Evolutionary conservation across 2,113 vertebrate genomes (phyloP).

Genomic region (Aramus guarauna): DNA sequence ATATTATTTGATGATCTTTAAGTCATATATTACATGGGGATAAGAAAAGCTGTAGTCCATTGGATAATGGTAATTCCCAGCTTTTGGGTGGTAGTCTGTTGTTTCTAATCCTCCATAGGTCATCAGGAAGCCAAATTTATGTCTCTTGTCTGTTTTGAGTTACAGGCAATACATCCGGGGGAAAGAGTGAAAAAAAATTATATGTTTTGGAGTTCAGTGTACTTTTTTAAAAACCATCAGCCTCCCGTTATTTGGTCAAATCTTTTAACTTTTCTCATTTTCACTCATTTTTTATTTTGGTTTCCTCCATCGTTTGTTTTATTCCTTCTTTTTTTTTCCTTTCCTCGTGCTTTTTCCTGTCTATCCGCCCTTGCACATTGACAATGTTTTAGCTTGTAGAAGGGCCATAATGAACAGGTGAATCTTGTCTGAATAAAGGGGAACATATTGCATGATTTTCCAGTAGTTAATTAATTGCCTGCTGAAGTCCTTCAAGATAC

Average conservation of each 20-base stretch:
- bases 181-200: not conserved
- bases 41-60: not conserved
- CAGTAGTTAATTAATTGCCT: not conserved
- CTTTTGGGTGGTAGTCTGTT: not conserved
- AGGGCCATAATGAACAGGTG: not conserved
- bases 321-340: not conserved
- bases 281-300: not conserved
- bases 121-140: not conserved
- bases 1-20: not conserved
- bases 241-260: not conserved
- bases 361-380: too few relatives aligned
- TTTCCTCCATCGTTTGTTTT: not conserved
- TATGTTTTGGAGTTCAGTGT: not conserved
- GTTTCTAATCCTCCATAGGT: not conserved
- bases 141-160: not conserved
- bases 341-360: not conserved
- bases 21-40: not conserved
- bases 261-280: not conserved
- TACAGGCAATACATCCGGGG: not conserved
- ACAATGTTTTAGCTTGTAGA: not conserved
- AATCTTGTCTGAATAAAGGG: not conserved
- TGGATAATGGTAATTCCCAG: not conserved
- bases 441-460: not conserved
- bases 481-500: not conserved
- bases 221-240: not conserved